These are phyloP conservation scores for Typhlomys cinereus DNA, from an alignment of 2,113 vertebrate genomes.

Conservation along the genomic window DNA sequence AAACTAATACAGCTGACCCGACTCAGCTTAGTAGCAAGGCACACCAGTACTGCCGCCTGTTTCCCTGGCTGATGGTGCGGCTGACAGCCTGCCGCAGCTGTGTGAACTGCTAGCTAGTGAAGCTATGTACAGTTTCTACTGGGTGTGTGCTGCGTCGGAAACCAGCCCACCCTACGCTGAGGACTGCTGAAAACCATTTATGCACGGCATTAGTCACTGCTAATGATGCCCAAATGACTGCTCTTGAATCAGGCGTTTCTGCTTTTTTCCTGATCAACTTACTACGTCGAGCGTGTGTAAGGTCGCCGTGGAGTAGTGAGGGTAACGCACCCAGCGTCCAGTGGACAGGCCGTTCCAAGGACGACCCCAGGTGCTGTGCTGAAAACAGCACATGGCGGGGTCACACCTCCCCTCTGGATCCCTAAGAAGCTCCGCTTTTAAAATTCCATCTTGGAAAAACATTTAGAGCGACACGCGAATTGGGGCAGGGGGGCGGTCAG, in stretches of 20 bases:
- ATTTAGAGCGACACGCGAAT: neutral
- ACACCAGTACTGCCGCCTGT: too few relatives aligned
- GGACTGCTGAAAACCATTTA: neutral
- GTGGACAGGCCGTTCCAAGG: neutral
- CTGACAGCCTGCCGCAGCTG: too few relatives aligned
- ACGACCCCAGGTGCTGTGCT: neutral
- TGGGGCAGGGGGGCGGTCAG: too few relatives aligned
- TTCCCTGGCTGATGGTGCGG: neutral
- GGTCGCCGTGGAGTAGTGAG: accelerated
- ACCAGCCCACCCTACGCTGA: neutral
- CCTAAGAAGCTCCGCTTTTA: neutral
- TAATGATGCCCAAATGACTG: neutral
- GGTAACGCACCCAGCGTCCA: too few relatives aligned
- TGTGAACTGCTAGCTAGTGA: too few relatives aligned
- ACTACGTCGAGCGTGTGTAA: neutral
- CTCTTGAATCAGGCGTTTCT: neutral
- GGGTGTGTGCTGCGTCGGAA: neutral
- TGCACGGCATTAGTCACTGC: neutral
- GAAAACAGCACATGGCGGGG: neutral
- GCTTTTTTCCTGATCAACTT: neutral
- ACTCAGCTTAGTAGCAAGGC: neutral
- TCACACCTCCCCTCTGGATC: neutral
- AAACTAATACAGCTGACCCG: accelerated
- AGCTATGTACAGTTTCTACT: neutral
- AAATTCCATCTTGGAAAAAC: neutral